A percentile compares a stretch with the other conserved stretches of the same genome.
Evolutionary conservation across 2,888 invertebrate genomes (phyloP).

Genomic region (Tanytarsus gracilentus): DNA sequence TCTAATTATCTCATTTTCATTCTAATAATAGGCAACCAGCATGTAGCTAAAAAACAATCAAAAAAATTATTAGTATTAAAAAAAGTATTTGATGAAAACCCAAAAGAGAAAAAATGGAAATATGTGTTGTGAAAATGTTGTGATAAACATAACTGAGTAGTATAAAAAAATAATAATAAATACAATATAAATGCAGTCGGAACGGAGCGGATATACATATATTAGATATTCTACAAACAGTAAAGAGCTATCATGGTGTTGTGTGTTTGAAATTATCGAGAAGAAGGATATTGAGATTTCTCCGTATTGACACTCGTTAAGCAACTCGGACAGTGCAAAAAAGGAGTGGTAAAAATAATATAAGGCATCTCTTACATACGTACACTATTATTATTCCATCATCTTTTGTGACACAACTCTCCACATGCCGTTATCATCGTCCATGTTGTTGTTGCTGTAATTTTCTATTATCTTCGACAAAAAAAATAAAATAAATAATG

Average conservation of each 20-base stretch:
- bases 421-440: too few species aligned
- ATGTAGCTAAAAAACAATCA: background rate
- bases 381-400: too few species aligned
- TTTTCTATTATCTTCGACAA: background rate
- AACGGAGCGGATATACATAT: too few species aligned
- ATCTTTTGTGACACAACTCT: too few species aligned
- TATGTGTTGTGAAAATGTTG: constrained; percentile 7
- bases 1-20: background rate
- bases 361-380: too few species aligned
- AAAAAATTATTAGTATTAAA: constrained; percentile 5
- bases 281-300: constrained; percentile 2
- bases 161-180: too few species aligned
- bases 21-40: background rate
- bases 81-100: constrained; percentile 3
- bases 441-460: background rate
- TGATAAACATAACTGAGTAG: background rate
- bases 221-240: too few species aligned
- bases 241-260: background rate
- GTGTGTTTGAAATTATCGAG: background rate
- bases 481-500: background rate
- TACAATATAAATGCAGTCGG: too few species aligned
- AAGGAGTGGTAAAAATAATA: too few species aligned
- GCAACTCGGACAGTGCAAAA: too few species aligned
- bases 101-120: too few species aligned
- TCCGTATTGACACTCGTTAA: too few species aligned